Percentiles rank a stretch among this genome's conserved stretches.
These are phyloP conservation scores for Scylla paramamosain DNA, from an alignment of 1,140 invertebrate species.

Conservation along the genomic window DNA sequence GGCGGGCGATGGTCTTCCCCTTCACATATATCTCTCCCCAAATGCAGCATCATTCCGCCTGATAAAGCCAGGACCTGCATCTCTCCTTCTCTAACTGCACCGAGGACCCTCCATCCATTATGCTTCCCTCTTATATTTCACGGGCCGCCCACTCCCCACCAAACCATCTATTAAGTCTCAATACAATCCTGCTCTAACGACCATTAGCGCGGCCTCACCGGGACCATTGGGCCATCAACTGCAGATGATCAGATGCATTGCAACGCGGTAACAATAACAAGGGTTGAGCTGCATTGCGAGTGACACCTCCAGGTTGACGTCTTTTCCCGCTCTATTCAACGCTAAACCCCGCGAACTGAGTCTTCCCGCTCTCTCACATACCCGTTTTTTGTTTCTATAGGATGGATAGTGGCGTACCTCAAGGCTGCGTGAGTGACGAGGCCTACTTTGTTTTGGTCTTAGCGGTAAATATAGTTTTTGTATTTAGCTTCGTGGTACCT, in stretches of 20 bases:
- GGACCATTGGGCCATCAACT: slow-evolving; percentile 64
- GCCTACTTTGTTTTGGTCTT: too few relatives aligned
- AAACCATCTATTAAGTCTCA: slow-evolving; percentile 66
- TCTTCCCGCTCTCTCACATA: too few relatives aligned
- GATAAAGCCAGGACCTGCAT: slow-evolving; percentile 47
- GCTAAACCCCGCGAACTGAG: too few relatives aligned
- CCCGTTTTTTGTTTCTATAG: too few relatives aligned
- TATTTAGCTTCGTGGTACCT: too few relatives aligned
- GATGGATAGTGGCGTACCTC: too few relatives aligned
- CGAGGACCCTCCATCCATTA: slow-evolving; percentile 35
- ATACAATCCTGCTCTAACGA: slow-evolving; percentile 61
- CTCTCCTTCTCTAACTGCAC: slow-evolving; percentile 46
- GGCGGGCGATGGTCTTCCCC: background rate
- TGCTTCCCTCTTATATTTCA: slow-evolving; percentile 54
- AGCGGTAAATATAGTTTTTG: too few relatives aligned
- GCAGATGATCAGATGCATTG: slow-evolving; percentile 69
- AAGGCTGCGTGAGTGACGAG: too few relatives aligned
- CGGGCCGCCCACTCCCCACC: slow-evolving; percentile 33
- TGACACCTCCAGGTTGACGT: slow-evolving; percentile 52
- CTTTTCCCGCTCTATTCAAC: too few relatives aligned
- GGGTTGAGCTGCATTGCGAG: slow-evolving; percentile 57
- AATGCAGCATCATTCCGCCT: slow-evolving; percentile 45
- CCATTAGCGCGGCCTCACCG: slow-evolving; percentile 60
- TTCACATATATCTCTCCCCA: slow-evolving; percentile 19
- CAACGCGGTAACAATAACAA: slow-evolving; percentile 61